These are phyloP conservation scores for Tinamus guttatus DNA, from an alignment of 2,113 vertebrate species.

Conservation along the genomic window DNA sequence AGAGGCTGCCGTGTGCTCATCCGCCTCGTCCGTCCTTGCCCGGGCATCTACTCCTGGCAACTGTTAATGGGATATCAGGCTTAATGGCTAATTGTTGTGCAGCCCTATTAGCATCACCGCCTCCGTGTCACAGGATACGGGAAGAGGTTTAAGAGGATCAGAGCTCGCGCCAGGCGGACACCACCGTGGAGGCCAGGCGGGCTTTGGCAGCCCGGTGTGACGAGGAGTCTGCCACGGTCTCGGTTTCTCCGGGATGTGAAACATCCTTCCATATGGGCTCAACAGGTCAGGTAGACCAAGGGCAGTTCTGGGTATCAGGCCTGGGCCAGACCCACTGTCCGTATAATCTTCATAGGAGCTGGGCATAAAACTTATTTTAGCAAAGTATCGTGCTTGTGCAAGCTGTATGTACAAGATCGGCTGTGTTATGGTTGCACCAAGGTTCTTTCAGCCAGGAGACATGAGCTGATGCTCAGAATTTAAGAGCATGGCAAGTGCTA, in stretches of 20 bases:
- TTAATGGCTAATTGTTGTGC: slow-evolving; percentile 4
- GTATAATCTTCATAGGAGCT: background rate
- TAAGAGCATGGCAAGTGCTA: background rate
- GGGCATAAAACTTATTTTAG: background rate
- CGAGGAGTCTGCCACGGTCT: background rate
- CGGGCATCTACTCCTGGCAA: background rate
- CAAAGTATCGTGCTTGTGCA: rapidly evolving
- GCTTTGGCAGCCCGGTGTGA: background rate
- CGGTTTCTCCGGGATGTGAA: rapidly evolving
- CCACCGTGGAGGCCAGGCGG: background rate
- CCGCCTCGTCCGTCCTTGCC: background rate
- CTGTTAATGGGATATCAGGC: slow-evolving; percentile 45
- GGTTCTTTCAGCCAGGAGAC: background rate
- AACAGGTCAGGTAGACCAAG: background rate
- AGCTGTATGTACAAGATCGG: rapidly evolving
- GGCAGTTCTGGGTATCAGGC: background rate
- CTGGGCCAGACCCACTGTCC: background rate
- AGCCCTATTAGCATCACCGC: background rate
- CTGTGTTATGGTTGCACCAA: background rate
- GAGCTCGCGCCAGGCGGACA: rapidly evolving
- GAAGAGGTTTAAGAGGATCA: slow-evolving; percentile 33
- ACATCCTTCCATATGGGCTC: background rate
- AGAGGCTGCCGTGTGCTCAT: rapidly evolving
- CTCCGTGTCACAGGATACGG: background rate
- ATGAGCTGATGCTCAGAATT: background rate